Evolutionary conservation across 2,113 vertebrate genomes (phyloP), one percentile per base, ranked within the genome.

Genomic region (Emydura subglobosa): DNA sequence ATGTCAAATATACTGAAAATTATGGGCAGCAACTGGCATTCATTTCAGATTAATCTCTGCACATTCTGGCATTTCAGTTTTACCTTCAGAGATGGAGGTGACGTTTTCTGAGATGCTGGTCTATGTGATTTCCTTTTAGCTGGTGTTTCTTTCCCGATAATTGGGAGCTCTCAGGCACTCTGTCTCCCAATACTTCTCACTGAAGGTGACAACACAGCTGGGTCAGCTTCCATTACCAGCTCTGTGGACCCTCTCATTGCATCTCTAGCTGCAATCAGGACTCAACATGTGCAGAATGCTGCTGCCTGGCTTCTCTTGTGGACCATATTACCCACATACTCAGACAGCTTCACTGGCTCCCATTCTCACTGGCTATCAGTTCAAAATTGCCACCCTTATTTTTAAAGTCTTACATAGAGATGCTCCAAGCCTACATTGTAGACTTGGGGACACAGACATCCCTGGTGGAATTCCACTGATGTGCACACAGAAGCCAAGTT

Each of bases 41-140:
- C 96, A 93, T 92, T 97, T 95, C 95, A 97, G 97, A 96, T 98
- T 96, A 97, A 97, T 97, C 95, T 97, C 93, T 95, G 96, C 88
- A 86, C 87, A 39, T 97, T 92, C 92, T 95, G 91, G 76, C 80
- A 81, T 96, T 96, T 91, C 95, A 93, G 61, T 95, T 97, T 96
- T 89, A 87, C 82, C 92, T 95, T 90, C 11, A 92, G 90, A 97
- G 92, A 47, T 68, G 0, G 1, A 79, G 74, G 90, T 25, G 89
- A 59, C 10, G 89, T 93, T 93, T 68, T 49, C 17, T 86, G 34
- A 80, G 81, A 25, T 95, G 72, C 44, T 94, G 74, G 74, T 89
- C 90, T 94, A 74, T 19, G 65, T 47, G 21, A 5, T 91, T 78
- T 86, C 82, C 27, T 83, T 50, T 31, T 29, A 79, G 21, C 57